phyloP scores from a whole-genome alignment of 2,888 invertebrate genomes.

The Pristionchus mayeri region DNA sequence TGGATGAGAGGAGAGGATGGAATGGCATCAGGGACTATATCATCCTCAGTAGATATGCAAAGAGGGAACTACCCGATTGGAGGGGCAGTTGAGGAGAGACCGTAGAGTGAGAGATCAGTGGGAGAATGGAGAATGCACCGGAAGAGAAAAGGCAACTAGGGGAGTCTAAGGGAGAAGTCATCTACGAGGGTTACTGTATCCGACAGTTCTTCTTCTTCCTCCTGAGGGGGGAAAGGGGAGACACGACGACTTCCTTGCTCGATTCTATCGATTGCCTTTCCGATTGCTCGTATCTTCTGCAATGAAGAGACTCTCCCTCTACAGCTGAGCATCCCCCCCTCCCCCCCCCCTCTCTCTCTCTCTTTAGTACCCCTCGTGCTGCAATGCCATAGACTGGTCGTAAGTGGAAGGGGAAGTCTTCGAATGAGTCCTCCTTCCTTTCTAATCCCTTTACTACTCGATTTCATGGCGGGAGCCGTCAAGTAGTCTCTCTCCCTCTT shows the following conservation, averaged over 20 bases:
- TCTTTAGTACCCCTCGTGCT: background rate
- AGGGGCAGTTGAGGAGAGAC: background rate
- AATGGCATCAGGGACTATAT: background rate
- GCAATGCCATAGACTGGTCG: background rate
- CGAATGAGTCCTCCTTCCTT: background rate
- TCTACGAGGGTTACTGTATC: conserved; percentile 57
- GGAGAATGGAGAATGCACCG: background rate
- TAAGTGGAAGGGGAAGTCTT: background rate
- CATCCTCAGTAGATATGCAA: conserved; percentile 7
- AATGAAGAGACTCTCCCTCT: too few relatives aligned
- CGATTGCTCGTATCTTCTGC: conserved; percentile 15
- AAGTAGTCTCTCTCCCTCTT: conserved; percentile 39
- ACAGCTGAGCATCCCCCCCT: too few relatives aligned
- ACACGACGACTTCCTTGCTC: background rate
- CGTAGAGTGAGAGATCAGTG: conserved; percentile 45
- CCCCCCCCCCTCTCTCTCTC: too few relatives aligned
- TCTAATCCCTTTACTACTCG: conserved; percentile 32
- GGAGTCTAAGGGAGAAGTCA: background rate
- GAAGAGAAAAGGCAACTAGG: too few relatives aligned
- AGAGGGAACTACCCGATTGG: background rate
- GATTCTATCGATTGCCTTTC: conserved; percentile 37
- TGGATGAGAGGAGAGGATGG: conserved; percentile 23
- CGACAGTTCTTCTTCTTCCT: conserved; percentile 65
- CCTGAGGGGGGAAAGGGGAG: conserved; percentile 10
- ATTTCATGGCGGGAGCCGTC: background rate